Percentiles rank a stretch among this genome's conserved stretches.
phyloP scores from a whole-genome alignment of 2,113 vertebrate species.

The Rynchops niger region DNA sequence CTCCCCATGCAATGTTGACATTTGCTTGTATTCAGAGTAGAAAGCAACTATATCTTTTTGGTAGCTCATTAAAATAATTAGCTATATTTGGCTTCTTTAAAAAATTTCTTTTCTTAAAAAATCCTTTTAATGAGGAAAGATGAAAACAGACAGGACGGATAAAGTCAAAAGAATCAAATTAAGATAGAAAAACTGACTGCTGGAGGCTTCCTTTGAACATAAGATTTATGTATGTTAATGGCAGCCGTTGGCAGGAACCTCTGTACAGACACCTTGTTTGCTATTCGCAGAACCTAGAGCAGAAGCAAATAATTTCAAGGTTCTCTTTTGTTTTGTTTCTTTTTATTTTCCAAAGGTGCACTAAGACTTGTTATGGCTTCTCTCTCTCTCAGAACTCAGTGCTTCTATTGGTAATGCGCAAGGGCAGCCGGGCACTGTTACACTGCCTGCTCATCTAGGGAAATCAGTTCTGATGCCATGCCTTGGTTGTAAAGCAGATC shows the following conservation, averaged over 20 bases:
- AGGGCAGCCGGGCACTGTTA: fast-evolving
- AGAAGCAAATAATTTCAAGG: slow-evolving; percentile 1
- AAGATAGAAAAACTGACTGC: slow-evolving; percentile 46
- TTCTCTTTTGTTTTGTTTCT: neutral
- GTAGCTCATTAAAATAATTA: slow-evolving; percentile 68
- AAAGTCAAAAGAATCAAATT: slow-evolving; percentile 62
- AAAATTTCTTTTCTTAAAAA: slow-evolving; percentile 14
- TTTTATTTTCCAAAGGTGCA: neutral
- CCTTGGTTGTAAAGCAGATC: neutral
- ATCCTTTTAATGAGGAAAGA: slow-evolving; percentile 55
- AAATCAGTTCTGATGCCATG: neutral
- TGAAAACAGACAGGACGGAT: slow-evolving; percentile 48
- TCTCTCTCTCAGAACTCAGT: neutral
- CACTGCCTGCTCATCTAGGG: too few relatives aligned
- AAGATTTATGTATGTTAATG: slow-evolving; percentile 28
- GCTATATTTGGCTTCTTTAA: slow-evolving; percentile 7
- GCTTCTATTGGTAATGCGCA: fast-evolving
- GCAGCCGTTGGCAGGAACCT: slow-evolving; percentile 46
- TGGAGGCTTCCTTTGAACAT: slow-evolving; percentile 56
- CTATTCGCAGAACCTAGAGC: neutral
- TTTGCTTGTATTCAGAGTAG: slow-evolving; percentile 56
- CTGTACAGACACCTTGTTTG: slow-evolving; percentile 35
- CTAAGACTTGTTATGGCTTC: fast-evolving
- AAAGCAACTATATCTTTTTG: slow-evolving; percentile 4
- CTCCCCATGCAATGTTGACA: slow-evolving; percentile 35